Conservation (phyloP, 2,888 invertebrate species). For the Dichetophora obliterata region DNA sequence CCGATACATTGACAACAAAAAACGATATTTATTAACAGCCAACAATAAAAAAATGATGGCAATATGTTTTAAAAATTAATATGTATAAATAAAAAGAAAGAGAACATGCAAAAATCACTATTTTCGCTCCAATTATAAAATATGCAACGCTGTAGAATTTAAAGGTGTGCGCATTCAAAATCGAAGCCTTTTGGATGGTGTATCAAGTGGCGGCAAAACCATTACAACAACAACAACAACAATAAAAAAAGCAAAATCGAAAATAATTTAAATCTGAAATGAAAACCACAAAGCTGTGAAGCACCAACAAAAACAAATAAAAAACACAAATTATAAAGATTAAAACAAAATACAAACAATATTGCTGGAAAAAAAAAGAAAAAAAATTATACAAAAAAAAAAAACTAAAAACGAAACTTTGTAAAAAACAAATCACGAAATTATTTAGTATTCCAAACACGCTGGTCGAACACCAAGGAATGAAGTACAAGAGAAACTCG, state of each 20-base stretch:
- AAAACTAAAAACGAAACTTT: slow-evolving; percentile 4
- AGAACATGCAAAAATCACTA: too few relatives aligned
- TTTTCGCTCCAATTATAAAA: neutral
- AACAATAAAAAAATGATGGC: too few relatives aligned
- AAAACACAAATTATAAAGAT: neutral
- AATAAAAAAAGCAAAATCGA: neutral
- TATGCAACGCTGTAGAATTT: neutral
- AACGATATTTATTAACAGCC: too few relatives aligned
- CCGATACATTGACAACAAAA: too few relatives aligned
- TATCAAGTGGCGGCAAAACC: neutral
- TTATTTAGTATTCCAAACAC: slow-evolving; percentile 55
- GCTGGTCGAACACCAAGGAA: slow-evolving; percentile 26
- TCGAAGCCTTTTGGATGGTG: neutral
- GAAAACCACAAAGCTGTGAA: slow-evolving; percentile 10
- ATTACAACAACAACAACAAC: neutral
- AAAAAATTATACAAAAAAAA: too few relatives aligned
- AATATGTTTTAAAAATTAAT: too few relatives aligned
- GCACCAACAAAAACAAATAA: neutral
- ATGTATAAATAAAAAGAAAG: too few relatives aligned
- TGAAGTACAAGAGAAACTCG: slow-evolving; percentile 1
- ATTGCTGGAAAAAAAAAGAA: neutral
- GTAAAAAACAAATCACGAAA: slow-evolving; percentile 47
- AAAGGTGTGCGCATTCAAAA: neutral
- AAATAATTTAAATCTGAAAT: slow-evolving; percentile 2
- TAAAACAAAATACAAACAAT: neutral